phyloP scores from a whole-genome alignment of 2,113 vertebrate species.

The Sisor rabdophorus region DNA sequence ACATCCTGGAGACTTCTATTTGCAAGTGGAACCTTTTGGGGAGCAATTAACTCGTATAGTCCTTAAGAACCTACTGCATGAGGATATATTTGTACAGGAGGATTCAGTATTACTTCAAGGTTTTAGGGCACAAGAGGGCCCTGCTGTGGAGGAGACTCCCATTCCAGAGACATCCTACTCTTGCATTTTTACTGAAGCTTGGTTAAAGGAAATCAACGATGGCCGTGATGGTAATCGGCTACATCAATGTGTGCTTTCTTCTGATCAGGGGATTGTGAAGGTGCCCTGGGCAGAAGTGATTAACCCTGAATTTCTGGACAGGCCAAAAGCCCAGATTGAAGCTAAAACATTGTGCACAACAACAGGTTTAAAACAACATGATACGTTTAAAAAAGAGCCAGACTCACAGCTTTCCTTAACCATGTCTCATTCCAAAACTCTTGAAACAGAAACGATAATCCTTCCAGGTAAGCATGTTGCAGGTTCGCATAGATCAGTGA shows the following conservation, averaged over 20 bases:
- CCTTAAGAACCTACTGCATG: constrained; percentile 82
- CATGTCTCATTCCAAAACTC: neutral
- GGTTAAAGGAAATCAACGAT: constrained; percentile 80
- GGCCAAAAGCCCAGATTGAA: constrained; percentile 56
- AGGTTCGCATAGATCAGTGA: constrained; percentile 50
- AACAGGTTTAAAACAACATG: constrained; percentile 17
- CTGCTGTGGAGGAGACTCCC: constrained; percentile 75
- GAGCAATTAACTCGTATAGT: constrained; percentile 79
- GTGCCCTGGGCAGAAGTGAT: constrained; percentile 80
- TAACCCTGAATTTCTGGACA: constrained; percentile 80
- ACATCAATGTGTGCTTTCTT: constrained; percentile 81
- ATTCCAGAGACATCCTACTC: constrained; percentile 77
- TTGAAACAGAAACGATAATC: constrained; percentile 28
- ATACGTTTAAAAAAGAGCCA: constrained; percentile 32
- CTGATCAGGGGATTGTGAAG: constrained; percentile 77
- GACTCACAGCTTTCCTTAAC: constrained; percentile 47
- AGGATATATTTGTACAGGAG: constrained; percentile 59
- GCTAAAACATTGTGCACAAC: constrained; percentile 28
- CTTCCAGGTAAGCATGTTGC: constrained; percentile 57
- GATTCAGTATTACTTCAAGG: constrained; percentile 35
- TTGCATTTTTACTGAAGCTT: constrained; percentile 81
- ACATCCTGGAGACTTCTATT: constrained; percentile 89
- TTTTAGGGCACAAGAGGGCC: constrained; percentile 45
- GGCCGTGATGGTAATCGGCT: constrained; percentile 67
- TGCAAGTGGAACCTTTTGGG: constrained; percentile 81